phyloP scores from a whole-genome alignment of 2,797 vertebrate genomes.

The Rhabdophis nuchalis region DNA sequence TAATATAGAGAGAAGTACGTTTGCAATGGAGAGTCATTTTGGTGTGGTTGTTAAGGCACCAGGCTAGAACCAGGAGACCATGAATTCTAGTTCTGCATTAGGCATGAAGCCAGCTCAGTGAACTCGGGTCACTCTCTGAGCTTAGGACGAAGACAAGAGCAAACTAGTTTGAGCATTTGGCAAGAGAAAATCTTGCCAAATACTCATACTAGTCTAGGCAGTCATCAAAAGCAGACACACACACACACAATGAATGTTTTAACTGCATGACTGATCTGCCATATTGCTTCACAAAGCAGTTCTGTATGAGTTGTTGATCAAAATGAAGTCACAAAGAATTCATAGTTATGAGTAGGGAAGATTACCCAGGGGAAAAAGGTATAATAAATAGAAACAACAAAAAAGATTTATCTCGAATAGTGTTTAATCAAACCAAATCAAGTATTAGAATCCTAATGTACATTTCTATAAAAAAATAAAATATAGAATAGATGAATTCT shows the following conservation, averaged over 20 bases:
- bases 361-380: not conserved
- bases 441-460: not conserved
- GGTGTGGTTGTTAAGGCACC: not conserved
- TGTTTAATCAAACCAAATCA: not conserved
- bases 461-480: not conserved
- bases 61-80: not conserved
- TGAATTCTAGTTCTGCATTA: not conserved
- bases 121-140: not conserved
- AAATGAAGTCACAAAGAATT: not conserved
- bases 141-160: not conserved
- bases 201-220: not conserved
- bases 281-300: not conserved
- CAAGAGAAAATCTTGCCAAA: not conserved
- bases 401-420: not conserved
- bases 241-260: not conserved
- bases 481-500: not conserved
- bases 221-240: not conserved
- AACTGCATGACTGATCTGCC: not conserved
- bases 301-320: not conserved
- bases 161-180: not conserved
- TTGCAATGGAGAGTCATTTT: not conserved
- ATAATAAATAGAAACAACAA: not conserved
- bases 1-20: not conserved
- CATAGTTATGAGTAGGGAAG: not conserved
- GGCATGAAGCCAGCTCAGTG: not conserved